Evolutionary conservation across 1,140 invertebrate genomes (phyloP).

Genomic region (Neoseiulus cucumeris): DNA sequence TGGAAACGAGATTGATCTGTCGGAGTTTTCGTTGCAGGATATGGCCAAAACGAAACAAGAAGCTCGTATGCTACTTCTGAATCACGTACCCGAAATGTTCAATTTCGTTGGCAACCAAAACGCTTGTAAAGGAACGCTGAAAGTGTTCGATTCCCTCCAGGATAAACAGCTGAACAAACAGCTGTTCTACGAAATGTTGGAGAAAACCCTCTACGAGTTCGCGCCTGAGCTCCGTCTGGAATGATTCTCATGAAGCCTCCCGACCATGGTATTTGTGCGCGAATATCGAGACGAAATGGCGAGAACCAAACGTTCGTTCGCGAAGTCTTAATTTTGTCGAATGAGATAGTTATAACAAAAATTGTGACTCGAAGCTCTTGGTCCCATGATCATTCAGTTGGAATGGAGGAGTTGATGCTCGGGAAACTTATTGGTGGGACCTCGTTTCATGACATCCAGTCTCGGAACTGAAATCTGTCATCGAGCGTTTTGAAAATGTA

Average conservation of each 20-base stretch:
- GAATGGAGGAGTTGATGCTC: too few species aligned
- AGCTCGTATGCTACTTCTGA: conserved; percentile 42
- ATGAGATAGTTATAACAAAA: too few species aligned
- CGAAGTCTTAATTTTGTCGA: too few species aligned
- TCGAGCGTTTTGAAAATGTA: too few species aligned
- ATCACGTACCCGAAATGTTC: conserved; percentile 53
- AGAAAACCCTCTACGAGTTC: conserved; percentile 5
- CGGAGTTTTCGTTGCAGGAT: conserved; percentile 21
- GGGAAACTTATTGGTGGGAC: too few species aligned
- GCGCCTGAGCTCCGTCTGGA: not conserved
- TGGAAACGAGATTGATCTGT: not conserved
- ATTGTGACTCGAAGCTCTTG: too few species aligned
- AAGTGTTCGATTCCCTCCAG: conserved; percentile 68
- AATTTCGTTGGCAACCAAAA: conserved; percentile 65
- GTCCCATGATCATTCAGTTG: too few species aligned
- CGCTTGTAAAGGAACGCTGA: conserved; percentile 53
- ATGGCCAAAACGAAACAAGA: conserved; percentile 25
- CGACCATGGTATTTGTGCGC: too few species aligned
- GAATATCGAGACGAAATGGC: too few species aligned
- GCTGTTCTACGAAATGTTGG: conserved; percentile 57
- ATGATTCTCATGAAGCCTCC: not conserved
- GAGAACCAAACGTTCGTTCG: not conserved
- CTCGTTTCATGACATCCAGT: too few species aligned
- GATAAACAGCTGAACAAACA: conserved; percentile 70
- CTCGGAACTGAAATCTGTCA: too few species aligned